Base-by-base conservation (phyloP, 1,140 invertebrate genomes). In the Euwallacea fornicatus region DNA sequence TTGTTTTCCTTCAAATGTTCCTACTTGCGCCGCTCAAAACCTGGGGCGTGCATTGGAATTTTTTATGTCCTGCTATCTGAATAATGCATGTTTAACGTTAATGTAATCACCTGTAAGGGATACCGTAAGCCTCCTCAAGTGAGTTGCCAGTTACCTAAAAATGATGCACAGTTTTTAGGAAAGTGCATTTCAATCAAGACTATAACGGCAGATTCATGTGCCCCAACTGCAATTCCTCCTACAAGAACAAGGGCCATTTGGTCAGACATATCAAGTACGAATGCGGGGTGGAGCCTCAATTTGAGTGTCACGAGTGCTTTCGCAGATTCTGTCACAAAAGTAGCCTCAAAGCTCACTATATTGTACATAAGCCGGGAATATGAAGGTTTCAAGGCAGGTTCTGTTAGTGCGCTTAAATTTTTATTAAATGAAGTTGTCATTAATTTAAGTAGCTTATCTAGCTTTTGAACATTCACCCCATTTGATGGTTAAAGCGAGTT, bases 261-360 rank as follows among this genome's bases (percentile, higher is more conserved):
- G 84, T 83, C 77, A 82, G 85, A 63, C 88, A 90, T 73, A 85
- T 84, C 72, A 88, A 86, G 70, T 89, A 87, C 77, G 89, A 90
- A 76, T 91, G 89, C 79, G 86, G 86, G 9, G 87, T 88, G 73
- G 82, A 85, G 67, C 88, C 88, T 8, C 83, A 84, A 73, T 91
- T 89, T 82, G 82, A 85, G 77, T 88, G 89, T 76, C 84, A 86
- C 15, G 81, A 83, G 64, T 83, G 83, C 78, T 73, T 81, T 21
- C 81, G 83, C 15, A 62, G 60, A 62, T 56, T 66, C 11, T 76
- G 76, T 62, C 60, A 65, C 43, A 76, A 68, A 62, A 43, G 13
- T n/a, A 53, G 73, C 66, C 33, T 75, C 11, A 47, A 60, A 41
- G 56, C 42, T 16, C 73, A 76, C 56, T 42, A 43, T 21, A 54